These are phyloP conservation scores for Valencia hispanica DNA, from an alignment of 2,797 vertebrate genomes.

Conservation along the genomic window DNA sequence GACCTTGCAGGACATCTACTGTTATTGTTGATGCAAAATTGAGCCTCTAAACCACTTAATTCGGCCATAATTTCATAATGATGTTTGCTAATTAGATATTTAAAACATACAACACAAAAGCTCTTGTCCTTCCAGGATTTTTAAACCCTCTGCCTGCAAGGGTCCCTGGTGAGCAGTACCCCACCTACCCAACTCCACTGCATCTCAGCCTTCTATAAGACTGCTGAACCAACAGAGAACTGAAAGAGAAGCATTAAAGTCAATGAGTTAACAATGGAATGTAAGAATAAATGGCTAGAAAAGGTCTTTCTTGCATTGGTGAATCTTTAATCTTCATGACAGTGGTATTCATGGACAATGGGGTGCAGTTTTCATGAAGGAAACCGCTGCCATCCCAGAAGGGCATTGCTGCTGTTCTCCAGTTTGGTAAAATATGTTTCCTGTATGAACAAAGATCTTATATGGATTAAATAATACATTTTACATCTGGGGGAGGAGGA, in stretches of 20 bases:
- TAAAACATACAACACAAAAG: not conserved
- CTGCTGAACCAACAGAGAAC: not conserved
- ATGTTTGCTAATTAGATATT: not conserved
- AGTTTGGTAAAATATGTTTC: not conserved
- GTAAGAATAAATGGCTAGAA: not conserved
- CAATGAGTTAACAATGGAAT: not conserved
- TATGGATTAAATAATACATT: not conserved
- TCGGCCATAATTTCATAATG: not conserved
- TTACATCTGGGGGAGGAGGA: not conserved
- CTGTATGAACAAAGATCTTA: not conserved
- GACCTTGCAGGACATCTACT: not conserved
- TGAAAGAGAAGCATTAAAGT: not conserved
- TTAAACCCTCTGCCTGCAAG: not conserved
- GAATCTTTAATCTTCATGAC: constrained; percentile 9
- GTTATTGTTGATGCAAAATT: not conserved
- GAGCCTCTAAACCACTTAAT: too few relatives aligned
- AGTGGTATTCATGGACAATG: not conserved
- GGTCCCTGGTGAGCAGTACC: not conserved
- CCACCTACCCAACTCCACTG: not conserved
- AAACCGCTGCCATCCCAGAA: not conserved
- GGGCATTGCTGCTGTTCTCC: not conserved
- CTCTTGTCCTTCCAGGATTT: not conserved
- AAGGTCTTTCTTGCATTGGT: not conserved
- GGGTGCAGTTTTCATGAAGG: not conserved
- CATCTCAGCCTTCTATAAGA: not conserved